A percentile compares a stretch with the other conserved stretches of the same genome.
These are phyloP conservation scores for Apamea sordens DNA, from an alignment of 2,888 invertebrate genomes.

Conservation along the genomic window DNA sequence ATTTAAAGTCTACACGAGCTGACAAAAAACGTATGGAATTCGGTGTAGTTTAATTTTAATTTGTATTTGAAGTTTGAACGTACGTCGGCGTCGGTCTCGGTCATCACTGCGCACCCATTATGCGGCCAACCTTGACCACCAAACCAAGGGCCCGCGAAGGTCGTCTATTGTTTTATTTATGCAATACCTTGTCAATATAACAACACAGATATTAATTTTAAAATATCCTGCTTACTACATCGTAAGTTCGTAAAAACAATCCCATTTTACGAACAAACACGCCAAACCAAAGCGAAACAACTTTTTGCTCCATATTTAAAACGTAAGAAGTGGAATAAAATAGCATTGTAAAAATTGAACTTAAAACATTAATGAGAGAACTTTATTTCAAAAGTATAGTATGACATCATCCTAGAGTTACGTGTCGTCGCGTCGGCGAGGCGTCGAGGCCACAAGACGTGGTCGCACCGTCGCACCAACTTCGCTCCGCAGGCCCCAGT, in stretches of 20 bases:
- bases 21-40: slow-evolving; percentile 24
- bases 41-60: slow-evolving; percentile 10
- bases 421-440: slow-evolving; percentile 61
- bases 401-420: slow-evolving; percentile 77
- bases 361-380: slow-evolving; percentile 60
- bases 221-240: slow-evolving; percentile 9
- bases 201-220: slow-evolving; percentile 21
- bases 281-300: neutral
- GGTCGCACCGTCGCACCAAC: slow-evolving; percentile 63
- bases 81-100: slow-evolving; percentile 18
- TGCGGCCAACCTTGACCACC: slow-evolving; percentile 55
- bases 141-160: slow-evolving; percentile 56
- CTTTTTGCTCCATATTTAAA: slow-evolving; percentile 10
- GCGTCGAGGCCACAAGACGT: slow-evolving; percentile 68
- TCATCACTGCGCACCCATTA: slow-evolving; percentile 12
- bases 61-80: slow-evolving; percentile 10
- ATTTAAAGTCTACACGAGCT: slow-evolving; percentile 12
- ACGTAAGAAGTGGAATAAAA: slow-evolving; percentile 43
- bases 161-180: slow-evolving; percentile 56
- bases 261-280: neutral
- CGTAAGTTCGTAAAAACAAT: slow-evolving; percentile 18
- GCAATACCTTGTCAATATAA: slow-evolving; percentile 9
- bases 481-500: slow-evolving; percentile 51
- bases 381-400: slow-evolving; percentile 68
- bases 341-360: slow-evolving; percentile 41